Evolutionary conservation across 2,888 invertebrate species (phyloP).

Genomic region (Mechanitis mazaeus): DNA sequence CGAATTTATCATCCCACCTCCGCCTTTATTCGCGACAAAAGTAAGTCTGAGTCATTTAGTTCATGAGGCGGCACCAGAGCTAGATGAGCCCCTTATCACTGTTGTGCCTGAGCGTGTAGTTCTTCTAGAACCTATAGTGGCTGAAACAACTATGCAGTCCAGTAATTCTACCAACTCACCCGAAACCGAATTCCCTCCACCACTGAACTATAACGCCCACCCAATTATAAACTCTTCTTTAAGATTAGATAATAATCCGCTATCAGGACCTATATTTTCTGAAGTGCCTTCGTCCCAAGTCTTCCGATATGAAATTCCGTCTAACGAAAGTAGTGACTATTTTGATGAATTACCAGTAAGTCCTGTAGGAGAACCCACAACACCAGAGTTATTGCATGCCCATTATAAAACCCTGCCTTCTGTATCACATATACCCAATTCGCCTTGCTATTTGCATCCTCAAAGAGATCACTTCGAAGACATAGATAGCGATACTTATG

Average conservation of each 20-base stretch:
- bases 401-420: slow-evolving; percentile 65
- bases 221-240: slow-evolving; percentile 41
- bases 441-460: slow-evolving; percentile 68
- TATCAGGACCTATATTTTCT: slow-evolving; percentile 49
- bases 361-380: slow-evolving; percentile 55
- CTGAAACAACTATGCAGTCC: slow-evolving; percentile 70
- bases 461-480: slow-evolving; percentile 52
- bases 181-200: slow-evolving; percentile 63
- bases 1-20: slow-evolving; percentile 71
- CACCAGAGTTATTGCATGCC: slow-evolving; percentile 64
- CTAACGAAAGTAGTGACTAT: slow-evolving; percentile 45
- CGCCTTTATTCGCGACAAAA: slow-evolving; percentile 67
- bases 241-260: slow-evolving; percentile 31
- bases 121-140: slow-evolving; percentile 58
- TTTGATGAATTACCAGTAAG: slow-evolving; percentile 57
- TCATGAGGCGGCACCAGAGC: slow-evolving; percentile 44
- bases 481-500: slow-evolving; percentile 32
- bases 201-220: slow-evolving; percentile 66
- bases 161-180: slow-evolving; percentile 61
- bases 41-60: slow-evolving; percentile 57
- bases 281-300: slow-evolving; percentile 59
- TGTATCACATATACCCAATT: slow-evolving; percentile 68
- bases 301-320: slow-evolving; percentile 51
- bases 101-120: slow-evolving; percentile 61
- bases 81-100: slow-evolving; percentile 55